Evolutionary conservation across 1,140 invertebrate species (phyloP).

Genomic region (Tetragonula clypearis): DNA sequence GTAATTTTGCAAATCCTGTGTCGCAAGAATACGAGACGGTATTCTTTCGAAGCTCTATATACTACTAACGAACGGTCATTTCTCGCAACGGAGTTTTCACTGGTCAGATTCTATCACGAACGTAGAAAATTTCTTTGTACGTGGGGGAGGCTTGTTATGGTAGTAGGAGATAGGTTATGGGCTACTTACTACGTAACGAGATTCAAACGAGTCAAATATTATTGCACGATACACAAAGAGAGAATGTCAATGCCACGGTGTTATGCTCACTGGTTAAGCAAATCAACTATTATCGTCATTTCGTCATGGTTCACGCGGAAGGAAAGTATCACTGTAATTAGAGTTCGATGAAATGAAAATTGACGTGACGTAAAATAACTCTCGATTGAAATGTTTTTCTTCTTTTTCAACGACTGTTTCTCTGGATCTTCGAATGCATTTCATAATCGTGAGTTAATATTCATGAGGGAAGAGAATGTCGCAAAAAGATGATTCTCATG

Average conservation of each 20-base stretch:
- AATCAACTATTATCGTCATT: conserved; percentile 21
- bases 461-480: conserved; percentile 4
- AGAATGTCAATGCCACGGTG: conserved; percentile 50
- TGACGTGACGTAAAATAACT: background rate
- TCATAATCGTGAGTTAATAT: conserved; percentile 28
- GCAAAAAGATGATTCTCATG: conserved; percentile 18
- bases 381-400: background rate
- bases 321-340: conserved; percentile 5
- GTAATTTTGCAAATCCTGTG: background rate
- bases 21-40: conserved; percentile 35
- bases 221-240: conserved; percentile 22
- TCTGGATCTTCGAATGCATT: background rate
- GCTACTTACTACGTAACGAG: conserved; percentile 70
- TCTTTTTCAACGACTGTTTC: background rate
- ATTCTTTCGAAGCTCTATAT: conserved; percentile 64
- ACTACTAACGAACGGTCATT: conserved; percentile 72
- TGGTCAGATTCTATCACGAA: conserved; percentile 67
- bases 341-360: background rate
- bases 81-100: conserved; percentile 73
- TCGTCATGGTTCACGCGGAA: background rate
- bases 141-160: conserved; percentile 71
- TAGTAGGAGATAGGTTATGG: conserved; percentile 74
- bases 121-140: conserved; percentile 75
- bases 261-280: conserved; percentile 21
- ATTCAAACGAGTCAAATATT: conserved; percentile 40